Evolutionary conservation across 2,113 vertebrate species (phyloP), one percentile per base, ranked within the genome.

Genomic region (Nannospalax galili): DNA sequence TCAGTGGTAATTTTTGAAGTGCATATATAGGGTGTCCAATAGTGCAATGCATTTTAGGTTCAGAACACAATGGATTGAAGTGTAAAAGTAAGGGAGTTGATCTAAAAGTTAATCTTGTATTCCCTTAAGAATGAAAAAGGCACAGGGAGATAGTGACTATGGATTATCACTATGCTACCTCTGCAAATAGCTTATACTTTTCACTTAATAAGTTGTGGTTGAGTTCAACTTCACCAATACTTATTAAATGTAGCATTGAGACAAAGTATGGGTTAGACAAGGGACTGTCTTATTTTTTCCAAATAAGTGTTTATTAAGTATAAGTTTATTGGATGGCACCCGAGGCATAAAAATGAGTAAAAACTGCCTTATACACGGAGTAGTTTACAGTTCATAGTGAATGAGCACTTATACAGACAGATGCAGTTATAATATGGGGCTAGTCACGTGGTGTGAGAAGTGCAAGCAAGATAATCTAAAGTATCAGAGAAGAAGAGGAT

Each of bases 101-200:
- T 69, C 8, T 9, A 65, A 69, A 78, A 75, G 3, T 96, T 86
- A 74, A 93, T 12, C 9, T 67, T 69, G 22, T 14, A 45, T 65
- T 88, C 7, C 85, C 35, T 89, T 94, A 64, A 72, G 42, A 72
- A 56, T 28, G 64, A 35, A 93, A 40, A 52, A 52, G 11, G 48
- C 6, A 52, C 48, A 84, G 42, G n/a, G 89, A 89, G 56, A 90
- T 52, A 87, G 42, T 85, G 30, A 79, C n/a, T 42, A 7, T 28
- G 7, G 20, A 10, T 94, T 93, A n/a, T 80, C 75, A 28, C 60
- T 79, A 11, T 35, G 7, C 15, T 64, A 35, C 1, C 9, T 85
- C 70, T 90, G 15, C 73, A 78, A 90, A 58, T 2, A 73, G 73
- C 93, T 84, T 48, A 26, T 67, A 80, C 28, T 90, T 75, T 94